These are phyloP conservation scores for Platycnemis pennipes DNA, from an alignment of 2,888 invertebrate genomes.

Conservation along the genomic window DNA sequence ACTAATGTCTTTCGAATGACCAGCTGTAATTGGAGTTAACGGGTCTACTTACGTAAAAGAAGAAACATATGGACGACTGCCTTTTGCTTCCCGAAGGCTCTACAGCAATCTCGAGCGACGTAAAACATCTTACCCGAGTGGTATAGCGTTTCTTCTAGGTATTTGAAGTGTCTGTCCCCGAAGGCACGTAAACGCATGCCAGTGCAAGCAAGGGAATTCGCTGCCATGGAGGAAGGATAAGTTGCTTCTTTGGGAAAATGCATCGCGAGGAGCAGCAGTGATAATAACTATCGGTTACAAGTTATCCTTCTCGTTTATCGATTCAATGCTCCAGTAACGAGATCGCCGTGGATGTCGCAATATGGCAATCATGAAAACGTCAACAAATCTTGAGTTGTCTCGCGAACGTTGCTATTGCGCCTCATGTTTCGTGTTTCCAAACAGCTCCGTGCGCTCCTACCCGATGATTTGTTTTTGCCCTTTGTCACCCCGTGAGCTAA, in stretches of 20 bases:
- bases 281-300: constrained; percentile 4
- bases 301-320: background rate
- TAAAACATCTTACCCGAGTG: background rate
- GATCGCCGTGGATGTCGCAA: background rate
- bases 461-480: background rate
- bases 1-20: constrained; percentile 53
- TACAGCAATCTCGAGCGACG: constrained; percentile 6
- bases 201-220: background rate
- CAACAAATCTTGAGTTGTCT: background rate
- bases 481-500: background rate
- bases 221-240: background rate
- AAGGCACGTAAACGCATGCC: background rate
- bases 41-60: background rate
- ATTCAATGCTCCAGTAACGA: background rate
- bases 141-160: constrained; percentile 21
- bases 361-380: constrained; percentile 3
- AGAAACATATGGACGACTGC: constrained; percentile 31
- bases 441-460: background rate
- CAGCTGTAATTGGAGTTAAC: constrained; percentile 55
- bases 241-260: background rate
- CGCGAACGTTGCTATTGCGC: background rate
- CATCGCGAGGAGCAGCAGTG: background rate
- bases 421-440: constrained; percentile 13
- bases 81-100: constrained; percentile 11
- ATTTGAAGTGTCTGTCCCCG: background rate